Conservation (phyloP, 2,113 vertebrate genomes). For the Mirza zaza region DNA sequence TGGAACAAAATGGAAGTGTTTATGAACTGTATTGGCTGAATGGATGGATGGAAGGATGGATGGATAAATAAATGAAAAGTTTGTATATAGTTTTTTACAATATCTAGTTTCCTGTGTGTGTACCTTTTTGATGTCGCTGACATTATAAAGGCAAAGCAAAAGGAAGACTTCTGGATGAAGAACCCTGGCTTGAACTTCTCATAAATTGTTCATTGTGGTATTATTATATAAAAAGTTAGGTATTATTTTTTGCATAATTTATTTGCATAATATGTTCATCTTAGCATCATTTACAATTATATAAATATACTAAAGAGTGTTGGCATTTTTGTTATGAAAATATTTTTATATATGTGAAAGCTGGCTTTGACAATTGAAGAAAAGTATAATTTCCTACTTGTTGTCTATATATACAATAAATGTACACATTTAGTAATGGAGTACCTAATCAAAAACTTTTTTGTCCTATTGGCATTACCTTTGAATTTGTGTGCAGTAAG, state of each 20-base stretch:
- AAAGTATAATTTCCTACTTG: neutral
- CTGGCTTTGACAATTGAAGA: neutral
- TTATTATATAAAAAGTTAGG: neutral
- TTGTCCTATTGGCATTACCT: neutral
- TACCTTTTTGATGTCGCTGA: neutral
- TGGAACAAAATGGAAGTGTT: neutral
- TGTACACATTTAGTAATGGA: neutral
- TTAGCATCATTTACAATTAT: slow-evolving; percentile 10
- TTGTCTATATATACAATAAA: neutral
- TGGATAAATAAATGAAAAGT: neutral
- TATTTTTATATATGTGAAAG: neutral
- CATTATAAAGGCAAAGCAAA: neutral
- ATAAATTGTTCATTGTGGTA: neutral
- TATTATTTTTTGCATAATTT: neutral
- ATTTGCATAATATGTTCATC: neutral
- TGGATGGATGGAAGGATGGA: neutral
- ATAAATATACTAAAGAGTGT: neutral
- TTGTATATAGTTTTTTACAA: neutral
- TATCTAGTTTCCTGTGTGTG: neutral
- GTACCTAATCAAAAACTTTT: neutral
- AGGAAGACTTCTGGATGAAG: neutral
- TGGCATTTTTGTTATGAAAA: slow-evolving; percentile 32
- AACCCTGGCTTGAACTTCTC: neutral
- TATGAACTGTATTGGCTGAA: neutral
- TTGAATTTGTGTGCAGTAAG: neutral